Conservation (phyloP, 2,797 vertebrate species). For the Girardinus metallicus region DNA sequence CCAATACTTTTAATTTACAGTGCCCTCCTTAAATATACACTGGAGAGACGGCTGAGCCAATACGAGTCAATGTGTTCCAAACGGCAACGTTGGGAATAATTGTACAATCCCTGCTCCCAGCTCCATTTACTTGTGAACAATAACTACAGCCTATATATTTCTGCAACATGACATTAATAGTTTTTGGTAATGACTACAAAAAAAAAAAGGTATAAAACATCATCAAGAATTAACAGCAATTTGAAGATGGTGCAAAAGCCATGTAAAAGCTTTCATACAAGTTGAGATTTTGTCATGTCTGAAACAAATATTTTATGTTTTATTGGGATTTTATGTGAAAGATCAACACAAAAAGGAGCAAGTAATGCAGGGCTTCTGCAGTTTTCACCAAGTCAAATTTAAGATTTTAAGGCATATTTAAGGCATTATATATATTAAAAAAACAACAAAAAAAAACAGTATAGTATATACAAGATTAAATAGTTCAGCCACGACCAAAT, state of each 20-base stretch:
- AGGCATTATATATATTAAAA: too few relatives aligned
- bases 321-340: not conserved
- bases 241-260: constrained; percentile 33
- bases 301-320: not conserved
- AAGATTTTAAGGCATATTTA: too few relatives aligned
- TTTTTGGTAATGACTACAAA: not conserved
- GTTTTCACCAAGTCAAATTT: too few relatives aligned
- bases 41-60: constrained; percentile 32
- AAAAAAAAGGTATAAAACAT: not conserved
- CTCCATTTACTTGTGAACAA: not conserved
- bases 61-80: constrained; percentile 28
- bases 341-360: not conserved
- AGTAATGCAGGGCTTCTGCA: not conserved
- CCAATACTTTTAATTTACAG: constrained; percentile 52
- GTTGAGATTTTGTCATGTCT: not conserved
- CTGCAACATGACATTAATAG: not conserved
- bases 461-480: too few relatives aligned
- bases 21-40: constrained; percentile 50
- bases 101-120: not conserved
- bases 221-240: constrained; percentile 12
- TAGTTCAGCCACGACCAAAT: too few relatives aligned
- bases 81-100: constrained; percentile 12
- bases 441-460: too few relatives aligned
- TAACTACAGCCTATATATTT: not conserved
- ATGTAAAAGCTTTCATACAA: not conserved